Evolutionary conservation across 2,113 vertebrate genomes (phyloP), one percentile per base, ranked within the genome.

Genomic region (Urocynchramus pylzowi): DNA sequence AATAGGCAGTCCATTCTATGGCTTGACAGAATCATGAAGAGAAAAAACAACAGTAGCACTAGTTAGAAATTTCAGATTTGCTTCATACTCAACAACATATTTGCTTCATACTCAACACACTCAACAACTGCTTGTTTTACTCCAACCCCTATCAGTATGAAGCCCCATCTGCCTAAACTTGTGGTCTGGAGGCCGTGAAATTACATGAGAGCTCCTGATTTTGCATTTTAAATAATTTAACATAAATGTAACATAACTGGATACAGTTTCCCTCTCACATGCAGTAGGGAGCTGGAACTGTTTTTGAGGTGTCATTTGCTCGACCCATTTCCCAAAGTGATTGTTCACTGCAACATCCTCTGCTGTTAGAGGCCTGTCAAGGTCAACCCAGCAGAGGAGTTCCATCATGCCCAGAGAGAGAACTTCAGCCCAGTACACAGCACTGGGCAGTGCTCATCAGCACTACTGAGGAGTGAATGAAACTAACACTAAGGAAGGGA

Each of bases 371-470:
- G 47, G 9, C 33, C 20, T 54, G 27, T 74, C 35, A 45, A 39
- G 39, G 59, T 28, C 71, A 65, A 21, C 39, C 23, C 9, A 54
- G 35, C 44, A n/a, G 31, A 88, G 18, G 20, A 84, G 28, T 21
- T 64, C 0, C 1, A 59, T 28, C 54, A 41, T 13, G 10, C 13
- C 27, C 24, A 26, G 64, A 54, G 50, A 61, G 28, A 14, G 21
- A 86, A 74, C 13, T 59, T 56, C 19, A 50, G 37, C 31, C 37
- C 16, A 19, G 50, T 18, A 18, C 16, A 10, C 16, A 1, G 17
- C 8, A 15, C 2, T 33, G 57, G 42, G 52, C 0, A 0, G 35
- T 31, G 41, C 45, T 88, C 64, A 50, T 35, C 44, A 30, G 30
- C 47, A 6, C 16, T 37, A 22, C 56, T 33, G 19, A 41, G 35